Evolutionary conservation across 2,797 vertebrate species (phyloP).

Genomic region (Todus mexicanus): DNA sequence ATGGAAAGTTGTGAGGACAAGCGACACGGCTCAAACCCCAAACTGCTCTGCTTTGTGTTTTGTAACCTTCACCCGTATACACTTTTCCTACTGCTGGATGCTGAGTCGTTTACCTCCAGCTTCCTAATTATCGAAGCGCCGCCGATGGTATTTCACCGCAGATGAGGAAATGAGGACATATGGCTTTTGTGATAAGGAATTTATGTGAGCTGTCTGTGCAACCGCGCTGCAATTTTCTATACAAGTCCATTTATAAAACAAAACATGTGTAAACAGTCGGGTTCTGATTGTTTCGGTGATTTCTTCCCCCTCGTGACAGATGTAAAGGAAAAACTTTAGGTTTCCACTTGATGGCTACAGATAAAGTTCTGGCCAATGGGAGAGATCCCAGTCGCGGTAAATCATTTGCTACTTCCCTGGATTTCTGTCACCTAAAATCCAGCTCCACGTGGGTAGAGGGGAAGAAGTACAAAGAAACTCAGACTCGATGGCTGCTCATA

Average conservation of each 20-base stretch:
- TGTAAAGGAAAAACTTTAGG: slow-evolving; percentile 51
- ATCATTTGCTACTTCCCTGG: background rate
- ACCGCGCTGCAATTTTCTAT: slow-evolving; percentile 21
- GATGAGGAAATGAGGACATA: slow-evolving; percentile 66
- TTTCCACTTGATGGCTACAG: slow-evolving; percentile 26
- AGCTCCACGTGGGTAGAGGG: background rate
- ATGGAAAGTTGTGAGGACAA: background rate
- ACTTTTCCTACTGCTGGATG: slow-evolving; percentile 12
- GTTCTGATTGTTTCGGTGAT: slow-evolving; percentile 34
- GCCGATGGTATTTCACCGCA: background rate
- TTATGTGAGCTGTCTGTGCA: slow-evolving; percentile 27
- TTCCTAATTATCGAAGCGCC: slow-evolving; percentile 33
- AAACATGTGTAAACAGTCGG: slow-evolving; percentile 56
- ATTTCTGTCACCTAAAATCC: background rate
- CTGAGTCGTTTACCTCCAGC: slow-evolving; percentile 40
- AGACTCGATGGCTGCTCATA: rapidly evolving
- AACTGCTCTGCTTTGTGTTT: background rate
- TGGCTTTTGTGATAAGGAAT: slow-evolving; percentile 65
- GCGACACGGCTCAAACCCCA: background rate
- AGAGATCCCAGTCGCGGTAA: background rate
- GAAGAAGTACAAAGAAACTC: background rate
- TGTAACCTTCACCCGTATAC: slow-evolving; percentile 42
- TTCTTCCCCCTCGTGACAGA: slow-evolving; percentile 50
- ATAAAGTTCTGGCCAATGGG: background rate
- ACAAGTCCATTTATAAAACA: slow-evolving; percentile 56